Percentiles rank a stretch among this genome's conserved stretches.
Evolutionary conservation across 1,140 invertebrate genomes (phyloP).

Genomic region (Bombus confusus): DNA sequence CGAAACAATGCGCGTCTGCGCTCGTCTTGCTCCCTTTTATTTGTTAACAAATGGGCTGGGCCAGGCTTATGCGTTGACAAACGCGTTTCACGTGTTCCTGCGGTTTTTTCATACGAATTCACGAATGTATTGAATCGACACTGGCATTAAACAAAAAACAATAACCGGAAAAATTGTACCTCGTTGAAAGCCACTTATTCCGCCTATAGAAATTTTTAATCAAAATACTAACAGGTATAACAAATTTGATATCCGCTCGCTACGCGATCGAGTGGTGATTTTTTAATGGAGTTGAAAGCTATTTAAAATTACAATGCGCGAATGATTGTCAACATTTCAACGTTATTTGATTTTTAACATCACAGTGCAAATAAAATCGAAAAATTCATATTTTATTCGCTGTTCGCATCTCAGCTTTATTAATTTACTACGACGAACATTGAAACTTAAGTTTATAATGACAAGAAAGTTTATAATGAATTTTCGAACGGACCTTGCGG

Average conservation of each 20-base stretch:
- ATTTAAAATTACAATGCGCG: too few relatives aligned
- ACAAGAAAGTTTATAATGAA: too few relatives aligned
- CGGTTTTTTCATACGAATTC: not conserved
- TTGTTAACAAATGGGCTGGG: slow-evolving; percentile 34
- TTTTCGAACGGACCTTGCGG: too few relatives aligned
- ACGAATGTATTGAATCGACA: not conserved
- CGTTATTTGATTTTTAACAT: too few relatives aligned
- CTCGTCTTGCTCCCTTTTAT: slow-evolving; percentile 29
- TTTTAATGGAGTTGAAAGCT: not conserved
- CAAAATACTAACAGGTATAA: not conserved
- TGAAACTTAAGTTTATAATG: too few relatives aligned
- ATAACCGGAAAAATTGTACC: not conserved
- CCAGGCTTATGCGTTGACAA: not conserved
- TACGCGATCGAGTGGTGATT: rapidly evolving
- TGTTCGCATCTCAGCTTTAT: too few relatives aligned
- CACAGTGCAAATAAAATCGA: too few relatives aligned
- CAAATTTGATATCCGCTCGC: too few relatives aligned
- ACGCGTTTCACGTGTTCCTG: not conserved
- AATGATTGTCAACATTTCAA: too few relatives aligned
- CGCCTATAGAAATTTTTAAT: not conserved
- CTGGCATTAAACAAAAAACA: not conserved
- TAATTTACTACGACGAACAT: too few relatives aligned
- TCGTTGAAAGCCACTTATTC: not conserved
- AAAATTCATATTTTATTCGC: too few relatives aligned
- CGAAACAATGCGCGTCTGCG: slow-evolving; percentile 21